A percentile compares a stretch with the other conserved stretches of the same genome.
Conservation (phyloP, 2,888 invertebrate species). For the Oscheius sp. region DNA sequence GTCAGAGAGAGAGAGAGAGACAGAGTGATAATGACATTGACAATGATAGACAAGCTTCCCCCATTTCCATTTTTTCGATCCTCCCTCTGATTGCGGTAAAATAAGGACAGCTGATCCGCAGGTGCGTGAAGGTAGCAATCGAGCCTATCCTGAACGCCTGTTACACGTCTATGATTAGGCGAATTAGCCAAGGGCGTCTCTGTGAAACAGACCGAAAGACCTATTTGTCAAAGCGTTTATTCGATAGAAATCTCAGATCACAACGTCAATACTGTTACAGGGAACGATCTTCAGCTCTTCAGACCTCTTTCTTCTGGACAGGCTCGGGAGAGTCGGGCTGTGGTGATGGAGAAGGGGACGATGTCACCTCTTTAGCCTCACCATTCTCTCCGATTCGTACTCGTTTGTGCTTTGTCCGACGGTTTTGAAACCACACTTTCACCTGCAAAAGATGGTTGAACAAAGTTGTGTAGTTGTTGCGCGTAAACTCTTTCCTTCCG, state of each 20-base stretch:
- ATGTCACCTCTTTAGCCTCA: slow-evolving; percentile 2
- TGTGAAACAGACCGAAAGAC: slow-evolving; percentile 28
- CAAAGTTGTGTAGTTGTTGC: slow-evolving; percentile 1
- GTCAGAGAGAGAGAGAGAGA: no score
- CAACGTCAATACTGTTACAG: slow-evolving; percentile 21
- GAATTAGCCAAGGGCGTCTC: slow-evolving; percentile 23
- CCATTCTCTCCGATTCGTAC: slow-evolving; percentile 46
- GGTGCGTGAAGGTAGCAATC: slow-evolving; percentile 34
- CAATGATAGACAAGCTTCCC: no score
- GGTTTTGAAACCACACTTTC: slow-evolving; percentile 73
- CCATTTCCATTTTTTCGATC: no score
- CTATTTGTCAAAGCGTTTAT: slow-evolving; percentile 19
- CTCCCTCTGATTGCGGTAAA: background rate
- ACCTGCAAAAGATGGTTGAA: slow-evolving; percentile 56
- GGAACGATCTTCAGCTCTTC: slow-evolving; percentile 1
- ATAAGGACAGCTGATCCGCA: slow-evolving; percentile 7
- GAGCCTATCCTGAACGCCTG: slow-evolving; percentile 17
- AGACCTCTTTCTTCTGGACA: background rate
- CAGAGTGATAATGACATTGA: no score
- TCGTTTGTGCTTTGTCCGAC: slow-evolving; percentile 70
- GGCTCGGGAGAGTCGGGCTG: background rate
- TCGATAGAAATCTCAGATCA: slow-evolving; percentile 34
- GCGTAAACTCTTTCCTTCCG: background rate
- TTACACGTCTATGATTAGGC: slow-evolving; percentile 34
- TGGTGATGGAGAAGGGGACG: slow-evolving; percentile 29